Percentiles rank a stretch among this genome's conserved stretches.
These are phyloP conservation scores for Micromesistius poutassou DNA, from an alignment of 2,797 vertebrate genomes.

Conservation along the genomic window DNA sequence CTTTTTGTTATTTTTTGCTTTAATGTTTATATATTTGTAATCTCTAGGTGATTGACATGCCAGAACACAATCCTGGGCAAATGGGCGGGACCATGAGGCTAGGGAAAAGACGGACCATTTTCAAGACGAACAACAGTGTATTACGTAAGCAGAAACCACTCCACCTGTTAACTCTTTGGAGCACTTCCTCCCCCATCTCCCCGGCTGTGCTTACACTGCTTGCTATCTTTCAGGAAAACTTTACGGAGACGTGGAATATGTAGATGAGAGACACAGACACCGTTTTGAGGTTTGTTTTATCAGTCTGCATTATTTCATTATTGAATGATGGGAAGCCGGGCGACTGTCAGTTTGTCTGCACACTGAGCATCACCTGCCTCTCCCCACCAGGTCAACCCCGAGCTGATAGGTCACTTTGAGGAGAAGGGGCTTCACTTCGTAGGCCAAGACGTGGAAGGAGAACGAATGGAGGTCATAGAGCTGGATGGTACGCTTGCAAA, in stretches of 20 bases:
- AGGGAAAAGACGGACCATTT: slow-evolving; percentile 89
- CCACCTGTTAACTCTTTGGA: background rate
- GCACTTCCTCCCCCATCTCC: background rate
- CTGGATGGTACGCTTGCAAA: slow-evolving; percentile 77
- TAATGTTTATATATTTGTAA: background rate
- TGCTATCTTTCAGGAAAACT: slow-evolving; percentile 76
- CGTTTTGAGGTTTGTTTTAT: slow-evolving; percentile 85
- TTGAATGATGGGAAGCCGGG: background rate
- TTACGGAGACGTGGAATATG: slow-evolving; percentile 81
- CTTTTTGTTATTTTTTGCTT: background rate
- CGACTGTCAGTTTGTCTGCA: background rate
- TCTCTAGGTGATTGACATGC: slow-evolving; percentile 89
- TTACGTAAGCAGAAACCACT: slow-evolving; percentile 72
- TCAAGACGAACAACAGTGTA: slow-evolving; percentile 80
- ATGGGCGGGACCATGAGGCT: slow-evolving; percentile 96
- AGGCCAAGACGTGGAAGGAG: slow-evolving; percentile 90
- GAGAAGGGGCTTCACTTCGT: slow-evolving; percentile 87
- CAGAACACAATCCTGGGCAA: slow-evolving; percentile 91
- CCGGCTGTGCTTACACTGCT: background rate
- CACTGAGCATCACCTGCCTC: background rate
- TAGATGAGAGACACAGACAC: slow-evolving; percentile 90
- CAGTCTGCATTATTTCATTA: background rate
- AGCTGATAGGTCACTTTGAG: slow-evolving; percentile 84
- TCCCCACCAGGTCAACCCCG: slow-evolving; percentile 81
- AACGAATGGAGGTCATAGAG: slow-evolving; percentile 94